phyloP scores from a whole-genome alignment of 2,113 vertebrate species.

The Leuciscus idus region DNA sequence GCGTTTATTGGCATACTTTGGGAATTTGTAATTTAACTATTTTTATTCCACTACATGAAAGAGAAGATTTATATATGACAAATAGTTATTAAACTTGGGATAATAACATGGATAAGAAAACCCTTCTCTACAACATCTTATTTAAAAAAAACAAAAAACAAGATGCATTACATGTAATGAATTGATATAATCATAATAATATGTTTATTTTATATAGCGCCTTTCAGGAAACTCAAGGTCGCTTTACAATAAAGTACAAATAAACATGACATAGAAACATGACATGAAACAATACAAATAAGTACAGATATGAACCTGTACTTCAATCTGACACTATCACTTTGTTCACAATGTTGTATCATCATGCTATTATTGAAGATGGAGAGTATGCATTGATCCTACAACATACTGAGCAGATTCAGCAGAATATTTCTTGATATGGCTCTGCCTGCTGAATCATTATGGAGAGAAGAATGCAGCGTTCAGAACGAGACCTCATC shows the following conservation, averaged over 20 bases:
- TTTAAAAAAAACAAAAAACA: no score
- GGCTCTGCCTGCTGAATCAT: constrained; percentile 46
- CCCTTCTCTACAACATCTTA: no score
- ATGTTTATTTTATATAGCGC: no score
- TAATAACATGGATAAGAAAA: no score
- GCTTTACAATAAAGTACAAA: no score
- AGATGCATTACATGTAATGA: no score
- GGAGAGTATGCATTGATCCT: neutral
- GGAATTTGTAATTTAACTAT: neutral
- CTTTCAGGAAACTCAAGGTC: no score
- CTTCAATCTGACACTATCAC: neutral
- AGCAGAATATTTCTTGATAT: constrained; percentile 51
- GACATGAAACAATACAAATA: no score
- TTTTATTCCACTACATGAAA: neutral
- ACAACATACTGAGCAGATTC: constrained; percentile 45
- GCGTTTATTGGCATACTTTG: neutral
- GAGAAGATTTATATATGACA: neutral
- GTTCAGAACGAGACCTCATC: constrained; percentile 55
- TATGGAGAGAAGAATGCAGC: constrained; percentile 55
- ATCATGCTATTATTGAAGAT: constrained; percentile 46
- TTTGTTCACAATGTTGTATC: constrained; percentile 40
- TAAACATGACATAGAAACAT: no score
- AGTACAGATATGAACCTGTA: no score
- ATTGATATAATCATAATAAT: no score
- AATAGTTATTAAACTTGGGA: neutral